These are phyloP conservation scores for Acanthosepion esculentum DNA, from an alignment of 2,888 invertebrate species.

Conservation along the genomic window DNA sequence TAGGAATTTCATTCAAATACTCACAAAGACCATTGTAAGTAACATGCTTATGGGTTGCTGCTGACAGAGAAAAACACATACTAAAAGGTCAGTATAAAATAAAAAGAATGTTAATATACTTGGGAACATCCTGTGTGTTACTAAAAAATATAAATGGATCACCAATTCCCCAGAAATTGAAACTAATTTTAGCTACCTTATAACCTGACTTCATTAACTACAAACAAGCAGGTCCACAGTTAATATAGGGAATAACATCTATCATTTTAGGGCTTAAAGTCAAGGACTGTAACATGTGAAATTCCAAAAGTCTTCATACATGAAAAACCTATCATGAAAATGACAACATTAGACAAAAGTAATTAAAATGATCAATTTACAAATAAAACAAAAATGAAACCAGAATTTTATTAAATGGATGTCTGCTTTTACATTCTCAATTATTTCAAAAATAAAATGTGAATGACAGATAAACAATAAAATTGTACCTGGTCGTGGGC, in stretches of 20 bases:
- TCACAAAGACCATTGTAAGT: slow-evolving; percentile 43
- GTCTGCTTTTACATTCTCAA: neutral
- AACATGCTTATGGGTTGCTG: slow-evolving; percentile 24
- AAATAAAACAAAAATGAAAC: neutral
- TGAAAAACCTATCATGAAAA: neutral
- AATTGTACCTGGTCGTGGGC: slow-evolving; percentile 41
- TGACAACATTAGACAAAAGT: neutral
- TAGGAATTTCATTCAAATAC: neutral
- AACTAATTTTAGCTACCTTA: neutral
- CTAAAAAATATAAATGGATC: neutral
- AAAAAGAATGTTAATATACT: neutral
- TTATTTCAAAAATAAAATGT: neutral
- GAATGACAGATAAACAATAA: neutral
- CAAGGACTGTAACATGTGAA: neutral
- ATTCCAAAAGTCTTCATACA: neutral
- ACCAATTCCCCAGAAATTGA: neutral
- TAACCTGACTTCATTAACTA: neutral
- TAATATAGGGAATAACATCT: neutral
- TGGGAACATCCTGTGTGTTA: neutral
- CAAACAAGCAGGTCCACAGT: neutral
- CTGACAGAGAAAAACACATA: neutral
- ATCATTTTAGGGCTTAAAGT: neutral
- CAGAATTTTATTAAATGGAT: neutral
- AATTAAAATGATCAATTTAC: neutral
- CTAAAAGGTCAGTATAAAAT: neutral